Percentiles rank a stretch among this genome's conserved stretches.
These are phyloP conservation scores for Gobiocypris rarus DNA, from an alignment of 2,113 vertebrate species.

Conservation along the genomic window DNA sequence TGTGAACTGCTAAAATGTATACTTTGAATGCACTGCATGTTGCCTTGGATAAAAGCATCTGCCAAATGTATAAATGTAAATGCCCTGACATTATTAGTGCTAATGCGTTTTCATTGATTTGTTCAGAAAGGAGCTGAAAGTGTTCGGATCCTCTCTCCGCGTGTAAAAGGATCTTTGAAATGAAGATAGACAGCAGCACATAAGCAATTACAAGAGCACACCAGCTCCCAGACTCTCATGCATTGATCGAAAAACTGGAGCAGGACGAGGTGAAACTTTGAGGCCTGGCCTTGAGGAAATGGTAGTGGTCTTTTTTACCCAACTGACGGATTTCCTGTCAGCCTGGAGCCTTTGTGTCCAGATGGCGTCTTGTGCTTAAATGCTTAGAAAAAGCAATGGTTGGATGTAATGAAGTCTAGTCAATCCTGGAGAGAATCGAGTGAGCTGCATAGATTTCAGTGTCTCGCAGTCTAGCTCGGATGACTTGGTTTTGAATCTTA, in stretches of 20 bases:
- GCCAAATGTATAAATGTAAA: conserved; percentile 1
- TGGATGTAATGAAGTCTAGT: conserved; percentile 7
- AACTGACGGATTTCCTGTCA: conserved; percentile 8
- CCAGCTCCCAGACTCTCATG: not conserved
- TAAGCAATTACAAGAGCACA: not conserved
- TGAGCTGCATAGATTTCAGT: not conserved
- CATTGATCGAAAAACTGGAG: conserved; percentile 5
- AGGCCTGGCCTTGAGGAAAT: conserved; percentile 7
- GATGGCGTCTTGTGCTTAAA: not conserved
- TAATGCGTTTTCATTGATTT: conserved; percentile 21
- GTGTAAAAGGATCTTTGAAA: conserved; percentile 15
- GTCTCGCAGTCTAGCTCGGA: not conserved
- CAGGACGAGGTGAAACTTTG: not conserved
- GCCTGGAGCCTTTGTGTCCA: conserved; percentile 8
- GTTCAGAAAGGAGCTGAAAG: not conserved
- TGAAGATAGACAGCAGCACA: not conserved
- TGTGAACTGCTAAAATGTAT: not conserved
- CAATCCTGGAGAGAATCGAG: conserved; percentile 15
- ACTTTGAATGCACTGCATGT: not conserved
- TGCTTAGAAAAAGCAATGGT: not conserved
- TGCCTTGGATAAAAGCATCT: not conserved
- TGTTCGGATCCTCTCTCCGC: not conserved
- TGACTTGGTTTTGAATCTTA: not conserved
- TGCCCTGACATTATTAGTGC: not conserved
- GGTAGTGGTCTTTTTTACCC: not conserved